Evolutionary conservation across 2,113 vertebrate genomes (phyloP), one percentile per base, ranked within the genome.

Genomic region (Callaeas wilsoni): DNA sequence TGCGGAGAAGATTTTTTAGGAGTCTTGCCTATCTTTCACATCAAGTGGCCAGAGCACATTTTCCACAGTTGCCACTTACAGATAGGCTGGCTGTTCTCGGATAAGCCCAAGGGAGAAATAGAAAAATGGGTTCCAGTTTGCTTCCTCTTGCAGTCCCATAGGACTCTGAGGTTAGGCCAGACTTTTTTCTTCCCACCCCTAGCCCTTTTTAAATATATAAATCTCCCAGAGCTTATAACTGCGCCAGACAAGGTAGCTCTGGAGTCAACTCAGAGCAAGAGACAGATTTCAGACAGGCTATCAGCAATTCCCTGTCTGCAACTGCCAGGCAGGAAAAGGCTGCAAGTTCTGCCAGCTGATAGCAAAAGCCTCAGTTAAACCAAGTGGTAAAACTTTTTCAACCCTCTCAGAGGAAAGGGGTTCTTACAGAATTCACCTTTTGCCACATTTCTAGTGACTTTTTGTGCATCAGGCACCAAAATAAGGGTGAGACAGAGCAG

Each of bases 21-120:
- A 98, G 98, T 97, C 98, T 98, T 97, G 97, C 97, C 97, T 98
- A 98, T 99, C 98, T 98, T 97, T 97, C 95, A 94, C 97, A 97
- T 97, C 97, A 98, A 98, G 98, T 98, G 97, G 97, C 98, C 98
- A 97, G 97, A 98, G 97, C 96, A 98, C 97, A 98, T 98, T 98
- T 98, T 98, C 98, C 93, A 98, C 96, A 96, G 97, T 98, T 96
- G 92, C 97, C 97, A 96, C 96, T 97, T 97, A 97, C 96, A 97
- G 98, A 98, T 98, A 98, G 97, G 81, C 95, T 90, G 92, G 91
- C 97, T 97, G 96, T 89, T 97, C 94, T 93, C 0, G 97, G 98
- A 98, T 98, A 98, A 98, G 96, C 91, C 79, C 74, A 16, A 91
- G 84, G 70, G 94, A 85, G 86, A 96, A 97, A 96, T 87, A 95